Base-by-base conservation (phyloP, 2,888 invertebrate species). In the Beris morrisii region DNA sequence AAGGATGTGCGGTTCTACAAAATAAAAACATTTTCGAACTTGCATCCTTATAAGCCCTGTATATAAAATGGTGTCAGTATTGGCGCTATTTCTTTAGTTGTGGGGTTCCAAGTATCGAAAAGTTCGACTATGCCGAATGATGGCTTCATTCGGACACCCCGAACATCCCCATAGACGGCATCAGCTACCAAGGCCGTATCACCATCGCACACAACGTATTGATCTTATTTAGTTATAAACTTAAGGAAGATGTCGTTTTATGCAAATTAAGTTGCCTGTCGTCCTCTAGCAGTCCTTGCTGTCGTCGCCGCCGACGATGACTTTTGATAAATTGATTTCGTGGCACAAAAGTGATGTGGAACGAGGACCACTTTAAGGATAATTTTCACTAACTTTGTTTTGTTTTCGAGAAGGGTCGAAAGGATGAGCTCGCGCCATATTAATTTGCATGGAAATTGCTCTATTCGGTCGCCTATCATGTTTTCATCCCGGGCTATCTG, bases 221-320 rank as follows among this genome's bases (percentile, higher is more conserved):
- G 69, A 69, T 69, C 69, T 69, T 69, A 69, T 69, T 69, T 69
- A 69, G 69, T 67, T 69, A 69, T 69, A 69, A 69, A 69, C 67
- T 69, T 67, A 63, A 67, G 64, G 48, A 67, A 67, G 66, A 66
- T 56, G 64, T 69, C 69, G 69, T 65, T 54, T 65, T 69, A 69
- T 69, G 69, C 65, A 69, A 69, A 69, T 69, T 69, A 67, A 69
- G 69, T 69, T 69, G 59, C 65, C 63, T 59, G 50, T 53, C 65
- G 61, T 59, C 50, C 28, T 31, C 9, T 1, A 38, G 38, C 9
- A 53, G 45, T 54, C 30, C 54, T 64, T 31, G 13, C 12, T 45
- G 44, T 31, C 64, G 53, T 22, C 22, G 22, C 22, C 32, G 31
- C 50, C 52, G 30, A 50, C 56, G 22, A 65, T 69, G 67, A 69